Base-by-base conservation (phyloP, 2,113 vertebrate species). In the Lates calcarifer region DNA sequence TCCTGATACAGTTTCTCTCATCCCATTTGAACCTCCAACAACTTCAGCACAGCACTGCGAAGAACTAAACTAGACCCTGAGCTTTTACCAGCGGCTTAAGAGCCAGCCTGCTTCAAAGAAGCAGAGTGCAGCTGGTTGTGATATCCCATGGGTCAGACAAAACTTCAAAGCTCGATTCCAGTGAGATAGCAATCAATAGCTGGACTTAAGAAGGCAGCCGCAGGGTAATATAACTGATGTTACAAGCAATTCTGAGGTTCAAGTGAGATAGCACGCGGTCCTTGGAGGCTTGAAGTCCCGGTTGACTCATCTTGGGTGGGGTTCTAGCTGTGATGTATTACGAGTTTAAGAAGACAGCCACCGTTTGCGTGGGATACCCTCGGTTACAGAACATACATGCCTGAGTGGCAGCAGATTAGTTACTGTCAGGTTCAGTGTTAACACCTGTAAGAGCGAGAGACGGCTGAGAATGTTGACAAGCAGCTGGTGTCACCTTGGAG, bases 161-260 rank as follows among this genome's bases (percentile, higher is more conserved):
- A 83, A 77, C 73, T 65, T 90, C 69, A 82, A 65, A 84, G 68
- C 13, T 24, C 39, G 39, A 61, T 20, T 77, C 55, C 3, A 81
- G 35, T 4, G 47, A 77, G 80, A 77, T 9, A 47, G 74, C 17
- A 11, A 87, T 87, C 91, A 60, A 88, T 88, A 77, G 33, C 24
- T 71, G 82, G 70, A 77, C 63, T 77, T 35, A 82, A 57, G 28
- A 70, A 15, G 31, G 49, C 31, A 53, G 45, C 45, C 5, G 1
- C 63, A 56, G 33, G 76, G 53, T 13, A 47, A 53, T 58, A 72
- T 84, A 84, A 73, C 13, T 65, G 74, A 82, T 79, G 78, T 57
- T 78, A 75, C 62, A 69, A 70, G 77, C 79, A 74, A 41, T 49
- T 81, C 51, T 70, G 63, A 74, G 45, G 67, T 84, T 87, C 62